phyloP scores from a whole-genome alignment of 2,888 invertebrate genomes.

The Operophtera brumata region DNA sequence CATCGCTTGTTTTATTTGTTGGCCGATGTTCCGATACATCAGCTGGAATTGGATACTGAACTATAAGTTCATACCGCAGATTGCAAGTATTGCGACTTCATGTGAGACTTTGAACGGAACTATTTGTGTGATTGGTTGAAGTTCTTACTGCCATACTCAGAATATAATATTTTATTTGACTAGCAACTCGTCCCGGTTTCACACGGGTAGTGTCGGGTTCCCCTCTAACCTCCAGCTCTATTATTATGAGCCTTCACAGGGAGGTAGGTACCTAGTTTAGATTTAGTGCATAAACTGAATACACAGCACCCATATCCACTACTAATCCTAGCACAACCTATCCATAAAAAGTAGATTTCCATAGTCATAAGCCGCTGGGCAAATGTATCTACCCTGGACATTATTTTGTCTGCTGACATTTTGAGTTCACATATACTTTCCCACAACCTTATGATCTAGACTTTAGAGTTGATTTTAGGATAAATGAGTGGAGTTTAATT shows the following conservation, averaged over 20 bases:
- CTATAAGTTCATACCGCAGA: conserved; percentile 11
- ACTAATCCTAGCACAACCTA: conserved; percentile 18
- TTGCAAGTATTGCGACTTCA: conserved; percentile 6
- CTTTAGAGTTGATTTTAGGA: conserved; percentile 1
- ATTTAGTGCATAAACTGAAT: conserved; percentile 3
- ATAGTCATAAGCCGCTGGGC: conserved; percentile 24
- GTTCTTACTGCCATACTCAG: neutral
- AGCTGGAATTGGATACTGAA: conserved; percentile 20
- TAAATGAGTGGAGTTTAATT: neutral
- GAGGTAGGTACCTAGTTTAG: neutral
- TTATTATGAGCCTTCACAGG: neutral
- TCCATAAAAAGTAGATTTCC: conserved; percentile 6
- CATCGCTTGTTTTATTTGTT: conserved; percentile 21
- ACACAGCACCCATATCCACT: conserved; percentile 17
- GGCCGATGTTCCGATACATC: conserved; percentile 20
- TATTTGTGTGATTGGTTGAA: conserved; percentile 14
- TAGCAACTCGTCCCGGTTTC: too few relatives aligned
- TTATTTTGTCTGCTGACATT: conserved; percentile 31
- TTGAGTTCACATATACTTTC: neutral
- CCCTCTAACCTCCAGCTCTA: too few relatives aligned
- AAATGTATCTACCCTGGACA: conserved; percentile 26
- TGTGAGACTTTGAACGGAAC: neutral
- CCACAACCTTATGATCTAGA: neutral
- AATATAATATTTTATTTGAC: too few relatives aligned
- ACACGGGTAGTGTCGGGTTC: too few relatives aligned